Percentiles rank a stretch among this genome's conserved stretches.
Conservation (phyloP, 2,113 vertebrate species). For the Sarotherodon lohbergeri region DNA sequence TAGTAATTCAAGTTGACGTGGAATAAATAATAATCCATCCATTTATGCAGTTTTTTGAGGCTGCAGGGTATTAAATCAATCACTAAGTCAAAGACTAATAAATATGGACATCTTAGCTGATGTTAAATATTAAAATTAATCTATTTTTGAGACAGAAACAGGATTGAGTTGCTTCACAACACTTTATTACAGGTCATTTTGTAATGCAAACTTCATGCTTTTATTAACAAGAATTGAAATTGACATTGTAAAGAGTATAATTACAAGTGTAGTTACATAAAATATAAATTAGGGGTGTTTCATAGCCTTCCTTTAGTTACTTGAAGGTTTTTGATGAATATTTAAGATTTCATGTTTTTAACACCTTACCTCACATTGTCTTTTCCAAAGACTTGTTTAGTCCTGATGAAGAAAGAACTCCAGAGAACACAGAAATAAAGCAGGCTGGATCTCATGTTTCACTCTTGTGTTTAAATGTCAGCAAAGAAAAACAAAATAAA, state of each 20-base stretch:
- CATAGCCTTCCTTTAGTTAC: background rate
- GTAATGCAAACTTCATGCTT: background rate
- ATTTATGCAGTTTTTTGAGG: background rate
- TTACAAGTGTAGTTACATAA: background rate
- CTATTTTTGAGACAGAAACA: background rate
- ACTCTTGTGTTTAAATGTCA: background rate
- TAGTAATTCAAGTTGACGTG: background rate
- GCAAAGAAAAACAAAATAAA: background rate
- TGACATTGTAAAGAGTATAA: background rate
- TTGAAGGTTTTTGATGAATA: background rate
- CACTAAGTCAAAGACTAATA: background rate
- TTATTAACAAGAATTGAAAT: background rate
- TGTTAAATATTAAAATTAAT: background rate
- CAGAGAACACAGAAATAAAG: background rate
- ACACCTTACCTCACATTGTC: background rate
- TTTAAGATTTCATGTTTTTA: background rate
- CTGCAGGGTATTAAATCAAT: background rate
- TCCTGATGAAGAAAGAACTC: background rate
- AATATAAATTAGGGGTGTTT: background rate
- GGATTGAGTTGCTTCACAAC: background rate
- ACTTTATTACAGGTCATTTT: background rate
- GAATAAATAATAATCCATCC: background rate
- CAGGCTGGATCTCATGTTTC: background rate
- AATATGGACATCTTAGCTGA: background rate
- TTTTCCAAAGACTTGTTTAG: background rate